Conservation (phyloP, 2,888 invertebrate genomes). For the Megamerina dolium region DNA sequence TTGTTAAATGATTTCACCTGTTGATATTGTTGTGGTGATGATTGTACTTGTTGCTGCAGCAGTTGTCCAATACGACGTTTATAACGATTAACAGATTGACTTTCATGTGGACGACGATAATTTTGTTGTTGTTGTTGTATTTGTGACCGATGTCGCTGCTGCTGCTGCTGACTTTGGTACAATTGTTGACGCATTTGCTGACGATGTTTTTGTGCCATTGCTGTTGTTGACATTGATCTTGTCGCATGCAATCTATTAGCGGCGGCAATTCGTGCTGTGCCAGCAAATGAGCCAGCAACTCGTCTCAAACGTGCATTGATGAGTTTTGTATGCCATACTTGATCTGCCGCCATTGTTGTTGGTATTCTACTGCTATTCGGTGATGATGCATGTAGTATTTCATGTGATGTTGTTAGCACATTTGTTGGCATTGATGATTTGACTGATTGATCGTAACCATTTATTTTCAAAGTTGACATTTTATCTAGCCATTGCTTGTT, state of each 20-base stretch:
- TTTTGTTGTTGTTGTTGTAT: constrained; percentile 6
- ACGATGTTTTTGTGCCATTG: constrained; percentile 12
- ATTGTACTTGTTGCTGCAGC: constrained; percentile 6
- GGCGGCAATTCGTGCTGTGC: constrained; percentile 11
- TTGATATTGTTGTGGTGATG: constrained; percentile 17
- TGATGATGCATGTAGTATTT: not conserved
- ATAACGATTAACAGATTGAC: not conserved
- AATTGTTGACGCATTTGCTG: not conserved
- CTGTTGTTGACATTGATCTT: constrained; percentile 37
- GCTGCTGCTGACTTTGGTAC: constrained; percentile 10
- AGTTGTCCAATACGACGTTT: too few relatives aligned
- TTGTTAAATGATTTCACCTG: constrained; percentile 19
- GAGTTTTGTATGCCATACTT: constrained; percentile 1
- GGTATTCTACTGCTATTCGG: constrained; percentile 4
- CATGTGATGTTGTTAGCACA: constrained; percentile 11
- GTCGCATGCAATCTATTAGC: constrained; percentile 41
- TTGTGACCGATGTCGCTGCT: constrained; percentile 15
- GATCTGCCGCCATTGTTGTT: constrained; percentile 4
- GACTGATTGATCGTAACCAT: constrained; percentile 46
- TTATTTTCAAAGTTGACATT: constrained; percentile 25
- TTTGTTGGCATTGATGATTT: constrained; percentile 36
- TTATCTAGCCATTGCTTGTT: constrained; percentile 10
- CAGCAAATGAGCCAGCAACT: constrained; percentile 4
- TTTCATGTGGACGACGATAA: not conserved
- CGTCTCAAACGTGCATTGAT: constrained; percentile 9